phyloP scores from a whole-genome alignment of 2,888 invertebrate species.

The Dusona sp. region DNA sequence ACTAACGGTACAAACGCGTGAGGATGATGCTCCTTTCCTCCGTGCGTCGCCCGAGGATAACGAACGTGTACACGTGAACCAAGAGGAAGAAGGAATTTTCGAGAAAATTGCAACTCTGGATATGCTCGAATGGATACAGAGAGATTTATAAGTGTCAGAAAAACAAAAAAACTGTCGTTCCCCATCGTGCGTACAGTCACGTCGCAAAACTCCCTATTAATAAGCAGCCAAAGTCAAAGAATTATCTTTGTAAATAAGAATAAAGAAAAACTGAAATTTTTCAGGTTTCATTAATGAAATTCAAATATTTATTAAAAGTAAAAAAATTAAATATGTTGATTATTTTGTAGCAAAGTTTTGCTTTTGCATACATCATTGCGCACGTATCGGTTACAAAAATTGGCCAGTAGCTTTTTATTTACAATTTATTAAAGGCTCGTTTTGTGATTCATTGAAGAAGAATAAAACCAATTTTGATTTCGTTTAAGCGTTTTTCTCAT shows the following conservation, averaged over 20 bases:
- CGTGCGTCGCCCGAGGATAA: slow-evolving; percentile 31
- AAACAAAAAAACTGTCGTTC: slow-evolving; percentile 1
- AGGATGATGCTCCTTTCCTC: slow-evolving; percentile 29
- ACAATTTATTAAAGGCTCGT: not conserved
- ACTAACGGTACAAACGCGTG: slow-evolving; percentile 58
- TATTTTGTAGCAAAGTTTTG: too few species aligned
- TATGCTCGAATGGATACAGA: slow-evolving; percentile 45
- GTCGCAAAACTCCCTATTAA: not conserved
- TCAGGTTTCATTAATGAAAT: too few species aligned
- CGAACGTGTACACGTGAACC: slow-evolving; percentile 11
- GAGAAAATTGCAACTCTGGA: slow-evolving; percentile 47
- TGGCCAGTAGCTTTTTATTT: too few species aligned
- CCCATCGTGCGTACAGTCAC: not conserved
- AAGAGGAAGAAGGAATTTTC: slow-evolving; percentile 35
- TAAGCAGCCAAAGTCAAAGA: not conserved
- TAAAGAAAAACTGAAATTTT: too few species aligned
- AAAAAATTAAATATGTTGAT: too few species aligned
- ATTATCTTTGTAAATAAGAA: not conserved
- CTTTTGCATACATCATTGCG: too few species aligned
- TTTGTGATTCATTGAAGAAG: not conserved
- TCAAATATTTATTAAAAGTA: too few species aligned
- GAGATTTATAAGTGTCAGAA: slow-evolving; percentile 10
- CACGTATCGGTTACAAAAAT: too few species aligned
- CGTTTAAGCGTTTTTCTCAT: not conserved
- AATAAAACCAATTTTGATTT: not conserved